These are phyloP conservation scores for Drosophila hawaiiensis DNA, from an alignment of 2,888 invertebrate genomes.

Conservation along the genomic window DNA sequence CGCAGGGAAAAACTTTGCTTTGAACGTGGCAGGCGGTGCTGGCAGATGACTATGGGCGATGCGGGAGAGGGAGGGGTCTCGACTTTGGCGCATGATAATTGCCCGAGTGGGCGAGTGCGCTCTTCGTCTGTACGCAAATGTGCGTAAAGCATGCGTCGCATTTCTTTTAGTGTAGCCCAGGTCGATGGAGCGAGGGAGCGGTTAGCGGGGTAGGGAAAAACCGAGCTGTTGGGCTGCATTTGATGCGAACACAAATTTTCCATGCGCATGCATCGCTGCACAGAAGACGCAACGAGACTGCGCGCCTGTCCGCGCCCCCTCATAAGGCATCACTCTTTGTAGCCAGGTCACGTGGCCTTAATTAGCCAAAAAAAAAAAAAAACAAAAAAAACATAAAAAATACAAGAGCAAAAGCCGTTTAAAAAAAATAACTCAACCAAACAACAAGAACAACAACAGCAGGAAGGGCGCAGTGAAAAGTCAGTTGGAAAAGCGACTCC, in stretches of 20 bases:
- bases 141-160: slow-evolving; percentile 65
- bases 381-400: slow-evolving; percentile 12
- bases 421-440: neutral
- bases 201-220: neutral
- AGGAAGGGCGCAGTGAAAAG: slow-evolving; percentile 3
- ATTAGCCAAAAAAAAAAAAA: slow-evolving; percentile 59
- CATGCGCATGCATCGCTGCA: slow-evolving; percentile 65
- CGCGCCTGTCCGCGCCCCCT: neutral
- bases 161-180: slow-evolving; percentile 34
- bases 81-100: slow-evolving; percentile 71
- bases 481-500: slow-evolving; percentile 37
- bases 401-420: neutral
- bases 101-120: slow-evolving; percentile 31
- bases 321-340: slow-evolving; percentile 28
- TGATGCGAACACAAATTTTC: slow-evolving; percentile 63
- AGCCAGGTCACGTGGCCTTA: slow-evolving; percentile 72
- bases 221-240: slow-evolving; percentile 53
- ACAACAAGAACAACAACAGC: neutral
- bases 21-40: slow-evolving; percentile 43
- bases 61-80: slow-evolving; percentile 12
- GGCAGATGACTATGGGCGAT: neutral
- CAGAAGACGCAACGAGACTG: slow-evolving; percentile 36
- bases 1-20: slow-evolving; percentile 65
- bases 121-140: slow-evolving; percentile 54
- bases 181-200: slow-evolving; percentile 8